These are phyloP conservation scores for Danio tinwini DNA, from an alignment of 2,797 vertebrate species.

Conservation along the genomic window DNA sequence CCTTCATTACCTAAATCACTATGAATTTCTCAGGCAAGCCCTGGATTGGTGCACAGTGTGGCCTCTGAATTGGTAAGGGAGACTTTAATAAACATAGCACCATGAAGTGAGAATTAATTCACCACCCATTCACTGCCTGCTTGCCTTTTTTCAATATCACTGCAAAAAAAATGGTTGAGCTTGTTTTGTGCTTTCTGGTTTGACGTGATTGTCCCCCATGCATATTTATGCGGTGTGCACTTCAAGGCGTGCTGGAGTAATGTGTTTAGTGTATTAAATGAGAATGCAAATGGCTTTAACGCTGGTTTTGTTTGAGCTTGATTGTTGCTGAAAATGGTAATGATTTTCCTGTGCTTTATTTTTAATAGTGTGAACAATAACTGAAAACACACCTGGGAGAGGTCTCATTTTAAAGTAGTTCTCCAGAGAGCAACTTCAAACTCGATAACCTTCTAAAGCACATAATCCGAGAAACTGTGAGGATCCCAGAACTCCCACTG, in stretches of 20 bases:
- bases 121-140: constrained; percentile 16
- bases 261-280: constrained; percentile 40
- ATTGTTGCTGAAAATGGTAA: constrained; percentile 28
- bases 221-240: constrained; percentile 23
- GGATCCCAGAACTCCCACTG: constrained; percentile 11
- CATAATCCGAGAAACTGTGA: constrained; percentile 16
- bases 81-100: constrained; percentile 15
- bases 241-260: constrained; percentile 3
- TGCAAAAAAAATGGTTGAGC: neutral
- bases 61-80: constrained; percentile 32
- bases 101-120: constrained; percentile 47
- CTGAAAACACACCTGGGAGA: constrained; percentile 21
- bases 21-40: constrained; percentile 38
- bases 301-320: constrained; percentile 24
- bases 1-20: constrained; percentile 51
- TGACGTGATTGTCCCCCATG: constrained; percentile 19
- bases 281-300: constrained; percentile 38
- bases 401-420: neutral
- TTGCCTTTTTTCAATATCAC: constrained; percentile 6
- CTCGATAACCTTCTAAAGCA: constrained; percentile 24
- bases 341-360: constrained; percentile 24
- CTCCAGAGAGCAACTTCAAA: constrained; percentile 28
- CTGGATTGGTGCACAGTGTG: constrained; percentile 1
- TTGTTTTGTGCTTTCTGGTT: constrained; percentile 22
- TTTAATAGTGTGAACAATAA: constrained; percentile 4